Evolutionary conservation across 2,888 invertebrate species (phyloP).

Genomic region (Ectropis crepuscularia): DNA sequence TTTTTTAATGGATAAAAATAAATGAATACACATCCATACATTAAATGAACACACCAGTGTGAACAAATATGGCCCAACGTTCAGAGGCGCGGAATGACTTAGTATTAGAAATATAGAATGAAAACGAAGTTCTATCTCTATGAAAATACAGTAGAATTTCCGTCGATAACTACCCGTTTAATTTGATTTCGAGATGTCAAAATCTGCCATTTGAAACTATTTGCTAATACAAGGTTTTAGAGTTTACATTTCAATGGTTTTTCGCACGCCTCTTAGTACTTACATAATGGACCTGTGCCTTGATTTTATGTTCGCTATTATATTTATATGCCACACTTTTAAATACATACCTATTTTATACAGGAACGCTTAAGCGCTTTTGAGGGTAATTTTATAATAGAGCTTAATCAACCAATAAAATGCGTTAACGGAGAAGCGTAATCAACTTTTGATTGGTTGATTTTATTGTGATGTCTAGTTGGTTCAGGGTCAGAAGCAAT

Average conservation of each 20-base stretch:
- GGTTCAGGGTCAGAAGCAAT: not conserved
- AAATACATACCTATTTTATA: constrained; percentile 18
- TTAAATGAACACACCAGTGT: constrained; percentile 3
- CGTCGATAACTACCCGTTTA: too few relatives aligned
- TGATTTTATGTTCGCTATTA: constrained; percentile 4
- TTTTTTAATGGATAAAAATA: not conserved
- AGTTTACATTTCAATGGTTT: not conserved
- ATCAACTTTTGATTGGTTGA: constrained; percentile 5
- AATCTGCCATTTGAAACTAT: not conserved
- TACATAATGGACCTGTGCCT: not conserved
- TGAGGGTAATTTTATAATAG: not conserved
- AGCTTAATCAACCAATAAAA: constrained; percentile 4
- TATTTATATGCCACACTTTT: constrained; percentile 18
- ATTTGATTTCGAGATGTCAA: not conserved
- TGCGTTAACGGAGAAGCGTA: not conserved
- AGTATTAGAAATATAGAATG: too few relatives aligned
- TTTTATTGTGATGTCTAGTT: not conserved
- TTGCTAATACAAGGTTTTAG: not conserved
- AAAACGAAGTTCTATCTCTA: too few relatives aligned
- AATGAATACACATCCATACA: not conserved
- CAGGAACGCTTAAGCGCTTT: constrained; percentile 17
- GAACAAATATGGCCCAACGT: constrained; percentile 3
- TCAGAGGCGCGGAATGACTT: not conserved
- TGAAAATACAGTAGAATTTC: too few relatives aligned
- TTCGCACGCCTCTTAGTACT: not conserved